phyloP scores from a whole-genome alignment of 2,797 vertebrate genomes.

The Tauraco hartlaubi region DNA sequence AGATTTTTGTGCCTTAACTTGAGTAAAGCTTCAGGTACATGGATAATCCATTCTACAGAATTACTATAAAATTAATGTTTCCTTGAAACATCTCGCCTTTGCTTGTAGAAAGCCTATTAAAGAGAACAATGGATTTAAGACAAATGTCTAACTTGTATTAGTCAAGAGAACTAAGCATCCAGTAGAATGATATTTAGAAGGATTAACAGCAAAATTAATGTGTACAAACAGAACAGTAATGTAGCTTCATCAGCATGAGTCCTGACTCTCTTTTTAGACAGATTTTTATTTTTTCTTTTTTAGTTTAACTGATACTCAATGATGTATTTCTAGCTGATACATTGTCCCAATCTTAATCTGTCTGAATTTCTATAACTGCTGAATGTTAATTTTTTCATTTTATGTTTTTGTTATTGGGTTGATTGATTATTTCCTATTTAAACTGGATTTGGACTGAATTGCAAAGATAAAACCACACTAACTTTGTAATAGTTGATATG shows the following conservation, averaged over 20 bases:
- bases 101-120: neutral
- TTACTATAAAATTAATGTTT: neutral
- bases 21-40: conserved; percentile 31
- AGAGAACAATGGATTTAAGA: neutral
- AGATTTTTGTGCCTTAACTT: conserved; percentile 56
- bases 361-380: conserved; percentile 61
- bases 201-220: conserved; percentile 46
- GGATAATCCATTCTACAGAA: conserved; percentile 22
- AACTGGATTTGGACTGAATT: conserved; percentile 53
- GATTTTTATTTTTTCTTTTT: neutral
- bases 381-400: conserved; percentile 72
- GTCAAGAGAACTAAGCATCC: neutral
- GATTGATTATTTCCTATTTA: conserved; percentile 70
- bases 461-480: conserved; percentile 48
- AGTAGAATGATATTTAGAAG: conserved; percentile 38
- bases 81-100: conserved; percentile 60
- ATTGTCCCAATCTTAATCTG: conserved; percentile 69
- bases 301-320: conserved; percentile 46
- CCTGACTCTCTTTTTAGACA: conserved; percentile 44
- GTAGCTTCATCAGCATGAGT: conserved; percentile 31
- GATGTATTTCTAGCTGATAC: conserved; percentile 72
- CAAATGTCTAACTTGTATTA: conserved; percentile 16
- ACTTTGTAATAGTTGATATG: conserved; percentile 75
- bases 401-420: conserved; percentile 76
- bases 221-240: conserved; percentile 75